A percentile compares a stretch with the other conserved stretches of the same genome.
Evolutionary conservation across 2,113 vertebrate genomes (phyloP).

Genomic region (Cisticola juncidis): DNA sequence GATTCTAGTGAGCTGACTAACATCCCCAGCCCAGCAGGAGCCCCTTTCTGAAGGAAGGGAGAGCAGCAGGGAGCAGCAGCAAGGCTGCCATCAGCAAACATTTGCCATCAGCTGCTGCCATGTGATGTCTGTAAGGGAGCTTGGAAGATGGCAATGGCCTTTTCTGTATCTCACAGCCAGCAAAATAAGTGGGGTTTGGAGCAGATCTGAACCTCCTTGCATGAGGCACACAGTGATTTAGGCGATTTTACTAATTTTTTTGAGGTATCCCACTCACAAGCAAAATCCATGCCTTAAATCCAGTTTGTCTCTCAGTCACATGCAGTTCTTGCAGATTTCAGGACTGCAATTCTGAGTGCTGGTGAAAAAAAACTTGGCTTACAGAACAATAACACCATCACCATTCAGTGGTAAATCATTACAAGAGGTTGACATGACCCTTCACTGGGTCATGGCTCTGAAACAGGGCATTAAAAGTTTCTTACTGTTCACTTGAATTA

Average conservation of each 20-base stretch:
- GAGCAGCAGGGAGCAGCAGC: background rate
- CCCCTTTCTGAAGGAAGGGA: background rate
- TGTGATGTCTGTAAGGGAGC: background rate
- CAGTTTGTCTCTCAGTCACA: background rate
- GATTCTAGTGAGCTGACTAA: background rate
- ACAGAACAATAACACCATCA: background rate
- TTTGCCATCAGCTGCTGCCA: background rate
- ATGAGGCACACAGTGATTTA: background rate
- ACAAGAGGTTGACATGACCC: background rate
- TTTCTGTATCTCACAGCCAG: background rate
- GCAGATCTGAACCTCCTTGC: background rate
- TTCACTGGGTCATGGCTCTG: background rate
- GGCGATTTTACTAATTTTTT: background rate
- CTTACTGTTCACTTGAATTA: background rate
- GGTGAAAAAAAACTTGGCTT: background rate
- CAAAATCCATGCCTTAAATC: background rate
- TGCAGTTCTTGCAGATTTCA: background rate
- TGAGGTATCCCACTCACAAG: background rate
- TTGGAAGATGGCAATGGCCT: background rate
- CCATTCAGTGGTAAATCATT: background rate
- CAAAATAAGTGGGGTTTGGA: background rate
- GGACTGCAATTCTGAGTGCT: background rate
- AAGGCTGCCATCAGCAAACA: background rate
- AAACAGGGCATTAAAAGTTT: background rate
- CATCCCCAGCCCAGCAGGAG: background rate